Evolutionary conservation across 2,113 vertebrate species (phyloP).

Genomic region (Aegypius monachus): DNA sequence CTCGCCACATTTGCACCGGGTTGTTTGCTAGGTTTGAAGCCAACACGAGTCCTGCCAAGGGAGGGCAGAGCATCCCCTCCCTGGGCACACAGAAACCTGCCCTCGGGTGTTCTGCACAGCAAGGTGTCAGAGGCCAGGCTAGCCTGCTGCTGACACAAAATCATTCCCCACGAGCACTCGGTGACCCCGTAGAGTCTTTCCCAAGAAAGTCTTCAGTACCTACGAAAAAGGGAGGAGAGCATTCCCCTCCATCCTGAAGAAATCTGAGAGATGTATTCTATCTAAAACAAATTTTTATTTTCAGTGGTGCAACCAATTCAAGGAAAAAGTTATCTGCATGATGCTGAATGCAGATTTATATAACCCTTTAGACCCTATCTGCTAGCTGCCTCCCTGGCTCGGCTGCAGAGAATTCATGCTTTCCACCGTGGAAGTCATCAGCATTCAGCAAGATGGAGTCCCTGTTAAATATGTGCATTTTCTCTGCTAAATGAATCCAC

Average conservation of each 20-base stretch:
- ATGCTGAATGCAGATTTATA: fast-evolving
- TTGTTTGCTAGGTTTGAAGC: neutral
- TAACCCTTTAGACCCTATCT: fast-evolving
- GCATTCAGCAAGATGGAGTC: fast-evolving
- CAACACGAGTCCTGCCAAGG: fast-evolving
- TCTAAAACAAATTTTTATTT: neutral
- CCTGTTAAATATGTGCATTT: neutral
- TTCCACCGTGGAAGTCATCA: fast-evolving
- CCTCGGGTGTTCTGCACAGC: no score
- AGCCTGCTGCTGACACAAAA: fast-evolving
- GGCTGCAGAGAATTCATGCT: fast-evolving
- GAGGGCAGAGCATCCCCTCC: neutral
- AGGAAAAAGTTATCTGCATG: fast-evolving
- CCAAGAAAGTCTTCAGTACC: fast-evolving
- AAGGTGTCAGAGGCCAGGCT: no score
- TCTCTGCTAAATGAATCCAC: neutral
- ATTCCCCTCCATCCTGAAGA: fast-evolving
- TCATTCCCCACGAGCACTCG: fast-evolving
- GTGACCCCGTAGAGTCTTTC: fast-evolving
- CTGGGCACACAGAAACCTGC: fast-evolving
- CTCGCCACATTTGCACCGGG: fast-evolving
- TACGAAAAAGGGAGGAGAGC: fast-evolving
- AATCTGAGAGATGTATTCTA: fast-evolving
- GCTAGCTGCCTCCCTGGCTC: neutral
- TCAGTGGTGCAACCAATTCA: fast-evolving